A percentile compares a stretch with the other conserved stretches of the same genome.
Conservation (phyloP, 2,797 vertebrate species). For the Acropternis orthonyx region DNA sequence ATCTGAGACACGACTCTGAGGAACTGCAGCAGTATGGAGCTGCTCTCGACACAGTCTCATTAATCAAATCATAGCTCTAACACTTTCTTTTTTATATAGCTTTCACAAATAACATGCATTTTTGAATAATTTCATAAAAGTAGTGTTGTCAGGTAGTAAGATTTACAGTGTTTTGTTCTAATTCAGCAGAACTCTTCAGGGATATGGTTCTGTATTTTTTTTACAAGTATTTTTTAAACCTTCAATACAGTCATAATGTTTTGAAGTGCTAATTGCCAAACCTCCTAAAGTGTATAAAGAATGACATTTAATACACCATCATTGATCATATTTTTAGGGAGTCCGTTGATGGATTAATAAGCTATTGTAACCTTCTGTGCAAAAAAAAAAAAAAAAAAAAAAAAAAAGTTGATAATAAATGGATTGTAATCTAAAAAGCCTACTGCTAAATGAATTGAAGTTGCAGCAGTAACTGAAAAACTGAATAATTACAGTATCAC, state of each 20-base stretch:
- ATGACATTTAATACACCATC: constrained; percentile 66
- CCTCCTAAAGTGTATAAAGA: constrained; percentile 70
- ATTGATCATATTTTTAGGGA: constrained; percentile 74
- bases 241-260: constrained; percentile 44
- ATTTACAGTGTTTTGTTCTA: constrained; percentile 67
- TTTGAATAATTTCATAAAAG: constrained; percentile 54
- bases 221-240: constrained; percentile 25
- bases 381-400: constrained; percentile 65
- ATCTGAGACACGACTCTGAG: constrained; percentile 15
- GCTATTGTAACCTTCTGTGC: constrained; percentile 66
- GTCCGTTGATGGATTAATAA: constrained; percentile 76
- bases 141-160: constrained; percentile 50
- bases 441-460: constrained; percentile 72
- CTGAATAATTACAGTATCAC: constrained; percentile 30
- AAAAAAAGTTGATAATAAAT: constrained; percentile 70
- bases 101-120: constrained; percentile 55
- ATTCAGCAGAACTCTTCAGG: constrained; percentile 53
- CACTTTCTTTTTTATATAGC: background rate
- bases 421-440: constrained; percentile 64
- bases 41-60: constrained; percentile 56
- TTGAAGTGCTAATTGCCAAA: constrained; percentile 69
- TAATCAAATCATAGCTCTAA: constrained; percentile 54
- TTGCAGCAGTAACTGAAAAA: constrained; percentile 57
- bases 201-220: background rate
- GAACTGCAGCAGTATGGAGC: constrained; percentile 17